Evolutionary conservation across 2,113 vertebrate genomes (phyloP), one percentile per base, ranked within the genome.

Genomic region (Columbina picui): DNA sequence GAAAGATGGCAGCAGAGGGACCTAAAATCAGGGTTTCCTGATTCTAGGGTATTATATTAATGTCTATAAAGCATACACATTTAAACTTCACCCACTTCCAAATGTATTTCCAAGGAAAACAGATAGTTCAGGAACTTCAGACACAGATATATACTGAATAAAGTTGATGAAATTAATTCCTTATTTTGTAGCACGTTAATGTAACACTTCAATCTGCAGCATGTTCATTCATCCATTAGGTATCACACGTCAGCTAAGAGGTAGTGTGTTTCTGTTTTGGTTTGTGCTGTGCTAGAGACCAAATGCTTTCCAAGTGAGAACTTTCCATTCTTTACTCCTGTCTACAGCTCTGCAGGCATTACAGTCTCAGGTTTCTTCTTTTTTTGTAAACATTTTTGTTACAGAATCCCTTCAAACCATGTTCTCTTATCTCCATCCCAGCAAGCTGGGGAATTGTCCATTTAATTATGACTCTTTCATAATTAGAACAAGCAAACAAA

Each of bases 61-160:
- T 78, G 90, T 34, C 60, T 71, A 29, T 15, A 83, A 63, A 65
- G 47, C 80, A 29, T 49, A 75, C 9, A 13, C 17, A 17, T 81
- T 96, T 89, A 56, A 87, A 75, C 9, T 76, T 84, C n/a, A 68
- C n/a, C 16, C 30, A 70, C 27, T 92, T 92, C 36, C 26, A 88
- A 86, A 50, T 22, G 20, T 47, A 88, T 74, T 93, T 71, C 47
- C 90, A 92, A 93, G 73, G 27, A 93, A 90, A 88, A 93, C 55
- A 34, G 49, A 68, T 34, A 63, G n/a, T 41, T 90, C 73, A 56
- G 43, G 21, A 63, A 77, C 45, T 77, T 86, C 79, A 91, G 71
- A 57, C 8, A 73, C 10, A 68, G n/a, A 92, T 90, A 80, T 65
- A 71, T 3, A 67, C 22, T 83, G 39, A 90, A 92, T 56, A 92